Evolutionary conservation across 2,113 vertebrate species (phyloP).

Genomic region (Oreochromis spilurus): DNA sequence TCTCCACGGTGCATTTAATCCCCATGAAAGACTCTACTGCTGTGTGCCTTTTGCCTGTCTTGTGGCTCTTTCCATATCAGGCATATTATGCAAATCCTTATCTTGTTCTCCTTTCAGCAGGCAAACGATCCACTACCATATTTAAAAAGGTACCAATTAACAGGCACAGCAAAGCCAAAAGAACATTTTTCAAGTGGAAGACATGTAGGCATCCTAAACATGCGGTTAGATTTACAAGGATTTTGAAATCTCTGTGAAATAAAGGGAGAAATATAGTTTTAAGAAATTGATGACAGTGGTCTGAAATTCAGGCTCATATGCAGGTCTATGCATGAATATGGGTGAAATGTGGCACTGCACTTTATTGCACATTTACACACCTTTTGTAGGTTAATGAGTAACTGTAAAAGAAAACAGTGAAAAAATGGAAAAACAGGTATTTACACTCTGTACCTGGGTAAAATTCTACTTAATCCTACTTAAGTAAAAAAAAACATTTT

Average conservation of each 20-base stretch:
- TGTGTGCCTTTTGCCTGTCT: neutral
- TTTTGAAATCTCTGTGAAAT: neutral
- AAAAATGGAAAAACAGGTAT: neutral
- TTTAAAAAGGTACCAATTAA: neutral
- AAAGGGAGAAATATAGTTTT: neutral
- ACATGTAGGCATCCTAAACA: neutral
- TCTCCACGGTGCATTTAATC: neutral
- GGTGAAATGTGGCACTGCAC: neutral
- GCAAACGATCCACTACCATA: neutral
- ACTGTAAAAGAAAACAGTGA: neutral
- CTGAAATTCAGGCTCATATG: neutral
- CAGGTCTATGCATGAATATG: neutral
- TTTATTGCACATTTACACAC: neutral
- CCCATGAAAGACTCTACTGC: neutral
- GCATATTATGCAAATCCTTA: conserved; percentile 50
- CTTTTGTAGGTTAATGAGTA: neutral
- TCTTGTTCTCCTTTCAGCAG: neutral
- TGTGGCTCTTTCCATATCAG: neutral
- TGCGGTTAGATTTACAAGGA: neutral
- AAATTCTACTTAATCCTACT: neutral
- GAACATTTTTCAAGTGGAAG: neutral
- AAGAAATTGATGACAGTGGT: neutral
- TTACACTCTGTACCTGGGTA: neutral
- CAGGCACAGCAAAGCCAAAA: neutral
- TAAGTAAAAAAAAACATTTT: neutral